These are phyloP conservation scores for Ylistrum balloti DNA, from an alignment of 1,140 invertebrate species.

Conservation along the genomic window DNA sequence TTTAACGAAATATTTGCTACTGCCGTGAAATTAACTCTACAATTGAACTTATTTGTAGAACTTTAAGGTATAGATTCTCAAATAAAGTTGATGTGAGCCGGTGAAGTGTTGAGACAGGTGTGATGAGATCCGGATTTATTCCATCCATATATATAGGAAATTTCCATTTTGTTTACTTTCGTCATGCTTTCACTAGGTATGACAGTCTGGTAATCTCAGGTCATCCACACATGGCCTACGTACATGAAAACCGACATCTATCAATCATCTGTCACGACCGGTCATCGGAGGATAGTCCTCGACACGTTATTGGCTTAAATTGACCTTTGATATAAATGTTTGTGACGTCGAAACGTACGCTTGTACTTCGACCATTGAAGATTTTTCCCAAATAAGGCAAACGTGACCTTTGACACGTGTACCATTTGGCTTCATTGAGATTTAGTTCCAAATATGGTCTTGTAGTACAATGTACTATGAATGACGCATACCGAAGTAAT, in stretches of 20 bases:
- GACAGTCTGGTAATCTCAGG: not conserved
- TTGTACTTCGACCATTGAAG: not conserved
- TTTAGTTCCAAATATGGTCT: not conserved
- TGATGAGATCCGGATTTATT: not conserved
- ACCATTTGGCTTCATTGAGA: not conserved
- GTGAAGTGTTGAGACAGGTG: not conserved
- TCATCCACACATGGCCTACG: not conserved
- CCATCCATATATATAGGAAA: constrained; percentile 5
- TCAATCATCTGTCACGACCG: constrained; percentile 23
- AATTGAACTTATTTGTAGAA: not conserved
- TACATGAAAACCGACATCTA: constrained; percentile 8
- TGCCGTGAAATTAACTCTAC: not conserved
- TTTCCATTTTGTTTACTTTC: not conserved
- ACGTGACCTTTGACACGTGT: not conserved
- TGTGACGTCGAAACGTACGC: not conserved
- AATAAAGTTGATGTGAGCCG: not conserved
- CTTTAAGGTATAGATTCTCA: not conserved
- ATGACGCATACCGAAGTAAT: not conserved
- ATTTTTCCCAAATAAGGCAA: not conserved
- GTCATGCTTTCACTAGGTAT: not conserved
- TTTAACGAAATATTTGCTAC: not conserved
- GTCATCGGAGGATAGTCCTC: not conserved
- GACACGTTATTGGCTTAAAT: not conserved
- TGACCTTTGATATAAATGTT: constrained; percentile 8
- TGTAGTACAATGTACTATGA: constrained; percentile 33